Evolutionary conservation across 2,113 vertebrate species (phyloP).

Genomic region (Antigone vipio): DNA sequence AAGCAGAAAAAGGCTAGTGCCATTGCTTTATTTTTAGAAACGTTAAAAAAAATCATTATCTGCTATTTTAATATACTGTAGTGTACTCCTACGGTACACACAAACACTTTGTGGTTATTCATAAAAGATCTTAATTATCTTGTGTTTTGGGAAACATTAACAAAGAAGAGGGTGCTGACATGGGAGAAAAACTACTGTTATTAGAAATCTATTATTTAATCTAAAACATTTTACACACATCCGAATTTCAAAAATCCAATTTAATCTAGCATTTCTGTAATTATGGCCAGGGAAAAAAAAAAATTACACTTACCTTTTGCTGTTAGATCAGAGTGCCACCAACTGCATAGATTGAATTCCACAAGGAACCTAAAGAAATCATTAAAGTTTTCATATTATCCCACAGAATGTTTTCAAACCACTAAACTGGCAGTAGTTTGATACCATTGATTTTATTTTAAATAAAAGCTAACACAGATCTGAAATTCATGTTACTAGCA

Average conservation of each 20-base stretch:
- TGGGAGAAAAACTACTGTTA: background rate
- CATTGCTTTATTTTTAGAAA: background rate
- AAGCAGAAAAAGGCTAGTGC: background rate
- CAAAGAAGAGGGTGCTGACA: background rate
- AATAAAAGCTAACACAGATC: background rate
- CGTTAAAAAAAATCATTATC: background rate
- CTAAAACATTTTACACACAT: background rate
- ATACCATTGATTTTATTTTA: background rate
- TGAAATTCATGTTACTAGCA: background rate
- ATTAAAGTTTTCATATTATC: conserved; percentile 39
- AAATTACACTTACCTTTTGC: conserved; percentile 82
- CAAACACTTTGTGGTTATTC: background rate
- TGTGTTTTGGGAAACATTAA: background rate
- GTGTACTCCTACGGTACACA: background rate
- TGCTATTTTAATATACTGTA: background rate
- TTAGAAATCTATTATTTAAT: background rate
- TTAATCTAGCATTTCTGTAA: background rate
- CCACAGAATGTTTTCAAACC: background rate
- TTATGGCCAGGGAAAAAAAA: background rate
- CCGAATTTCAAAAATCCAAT: background rate
- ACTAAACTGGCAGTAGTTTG: background rate
- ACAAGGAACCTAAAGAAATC: conserved; percentile 87
- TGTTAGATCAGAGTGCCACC: conserved; percentile 93
- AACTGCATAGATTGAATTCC: conserved; percentile 97
- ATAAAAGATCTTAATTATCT: background rate